Evolutionary conservation across 1,140 invertebrate species (phyloP), one percentile per base, ranked within the genome.

Genomic region (Eupristina koningsbergeri): DNA sequence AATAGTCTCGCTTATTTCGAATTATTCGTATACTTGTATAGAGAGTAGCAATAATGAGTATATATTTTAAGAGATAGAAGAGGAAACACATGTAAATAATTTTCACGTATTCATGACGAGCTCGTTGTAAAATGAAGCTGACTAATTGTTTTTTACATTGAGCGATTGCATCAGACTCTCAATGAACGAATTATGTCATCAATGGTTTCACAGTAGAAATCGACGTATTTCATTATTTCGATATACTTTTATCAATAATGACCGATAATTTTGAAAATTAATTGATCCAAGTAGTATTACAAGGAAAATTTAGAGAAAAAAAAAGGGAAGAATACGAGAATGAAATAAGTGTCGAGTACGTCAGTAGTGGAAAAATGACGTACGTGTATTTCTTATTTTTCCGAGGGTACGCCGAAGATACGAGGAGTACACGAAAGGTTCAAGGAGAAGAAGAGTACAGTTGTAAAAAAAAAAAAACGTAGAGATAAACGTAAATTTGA

Each of bases 61-160:
- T 67, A 77, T 67, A 31, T 83, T 64, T 67, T 31, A 75, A 64
- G 58, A 47, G 47, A 47, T 76, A 76, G 39, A 73, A 74, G 73
- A 81, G 22, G 53, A 82, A 83, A 71, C 74, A 58, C 63, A 63
- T 83, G 82, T 83, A 83, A 79, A 83, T 83, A 83, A 83, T 79
- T 71, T 83, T 71, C 64, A 79, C 41, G 39, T 50, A 79, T 79
- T 83, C 81, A 83, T 77, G 81, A 77, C 81, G 81, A 79, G 53
- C 67, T 79, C 75, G 63, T 83, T 83, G 81, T 83, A 83, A 78
- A 75, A 71, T 83, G 77, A 83, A 77, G 47, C 61, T 58, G 47
- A 69, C 53, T 36, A n/a, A 82, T 63, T 76, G 63, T 78, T 79
- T 79, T 79, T 83, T 83, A 83, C 81, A 77, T 69, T 83, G 81